These are phyloP conservation scores for Zalophus californianus DNA, from an alignment of 2,797 vertebrate genomes.

Conservation along the genomic window DNA sequence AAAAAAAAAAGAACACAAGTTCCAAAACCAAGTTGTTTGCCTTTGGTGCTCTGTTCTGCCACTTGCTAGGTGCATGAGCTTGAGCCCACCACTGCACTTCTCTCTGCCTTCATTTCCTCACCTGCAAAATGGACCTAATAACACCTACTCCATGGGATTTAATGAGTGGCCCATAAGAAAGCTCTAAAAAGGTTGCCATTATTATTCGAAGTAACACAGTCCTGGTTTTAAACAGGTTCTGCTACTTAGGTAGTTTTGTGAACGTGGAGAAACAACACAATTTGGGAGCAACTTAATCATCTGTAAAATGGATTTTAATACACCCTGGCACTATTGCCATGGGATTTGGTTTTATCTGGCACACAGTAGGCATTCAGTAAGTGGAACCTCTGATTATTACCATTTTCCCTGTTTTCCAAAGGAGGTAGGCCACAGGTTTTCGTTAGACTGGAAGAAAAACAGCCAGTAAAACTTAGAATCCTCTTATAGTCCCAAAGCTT, in stretches of 20 bases:
- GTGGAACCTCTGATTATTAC: not conserved
- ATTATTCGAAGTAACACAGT: not conserved
- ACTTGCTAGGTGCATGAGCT: not conserved
- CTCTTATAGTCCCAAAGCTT: not conserved
- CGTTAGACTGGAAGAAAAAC: not conserved
- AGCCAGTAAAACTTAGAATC: not conserved
- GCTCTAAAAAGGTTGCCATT: not conserved
- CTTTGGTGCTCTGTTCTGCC: not conserved
- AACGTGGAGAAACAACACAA: not conserved
- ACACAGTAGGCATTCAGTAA: constrained; percentile 25
- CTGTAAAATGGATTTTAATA: not conserved
- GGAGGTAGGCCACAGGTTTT: not conserved
- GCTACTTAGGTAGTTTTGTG: not conserved
- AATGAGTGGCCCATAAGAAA: not conserved
- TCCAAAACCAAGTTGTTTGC: not conserved
- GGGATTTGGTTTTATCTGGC: not conserved
- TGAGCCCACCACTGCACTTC: not conserved
- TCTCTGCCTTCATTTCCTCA: not conserved
- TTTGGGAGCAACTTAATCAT: not conserved
- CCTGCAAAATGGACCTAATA: not conserved
- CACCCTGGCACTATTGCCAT: not conserved
- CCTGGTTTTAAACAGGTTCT: not conserved
- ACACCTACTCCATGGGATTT: not conserved
- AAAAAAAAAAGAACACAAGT: not conserved
- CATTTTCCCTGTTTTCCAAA: not conserved